These are phyloP conservation scores for Sitobion miscanthi DNA, from an alignment of 1,140 invertebrate genomes.

Conservation along the genomic window DNA sequence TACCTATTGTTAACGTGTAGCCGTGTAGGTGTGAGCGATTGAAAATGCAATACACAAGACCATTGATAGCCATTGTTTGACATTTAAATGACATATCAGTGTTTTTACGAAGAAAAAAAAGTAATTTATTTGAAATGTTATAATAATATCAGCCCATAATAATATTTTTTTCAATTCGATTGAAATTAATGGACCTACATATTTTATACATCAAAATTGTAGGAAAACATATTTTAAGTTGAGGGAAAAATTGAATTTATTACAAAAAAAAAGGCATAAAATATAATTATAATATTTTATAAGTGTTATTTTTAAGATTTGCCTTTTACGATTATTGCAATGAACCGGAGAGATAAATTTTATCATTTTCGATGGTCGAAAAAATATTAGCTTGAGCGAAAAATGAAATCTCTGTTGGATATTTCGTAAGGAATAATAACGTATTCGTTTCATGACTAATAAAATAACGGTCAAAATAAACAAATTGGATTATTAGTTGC, in stretches of 20 bases:
- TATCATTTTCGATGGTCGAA: no score
- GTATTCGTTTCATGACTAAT: neutral
- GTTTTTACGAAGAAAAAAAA: neutral
- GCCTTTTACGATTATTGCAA: neutral
- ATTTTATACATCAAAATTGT: neutral
- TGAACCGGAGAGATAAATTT: neutral
- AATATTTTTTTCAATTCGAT: neutral
- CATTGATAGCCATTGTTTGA: neutral
- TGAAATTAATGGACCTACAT: neutral
- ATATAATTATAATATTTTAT: no score
- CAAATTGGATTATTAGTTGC: neutral
- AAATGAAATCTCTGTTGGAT: neutral
- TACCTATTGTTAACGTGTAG: neutral
- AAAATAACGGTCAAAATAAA: neutral
- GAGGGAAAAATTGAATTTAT: neutral
- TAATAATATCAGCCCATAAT: neutral
- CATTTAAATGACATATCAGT: constrained; percentile 15
- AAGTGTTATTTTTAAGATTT: neutral
- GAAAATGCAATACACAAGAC: neutral
- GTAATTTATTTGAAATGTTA: neutral
- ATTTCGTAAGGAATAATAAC: neutral
- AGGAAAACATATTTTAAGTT: neutral
- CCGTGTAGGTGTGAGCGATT: neutral
- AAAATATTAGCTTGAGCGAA: neutral
- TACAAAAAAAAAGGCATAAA: neutral